Conservation (phyloP, 2,888 invertebrate genomes). For the Spisula solida region DNA sequence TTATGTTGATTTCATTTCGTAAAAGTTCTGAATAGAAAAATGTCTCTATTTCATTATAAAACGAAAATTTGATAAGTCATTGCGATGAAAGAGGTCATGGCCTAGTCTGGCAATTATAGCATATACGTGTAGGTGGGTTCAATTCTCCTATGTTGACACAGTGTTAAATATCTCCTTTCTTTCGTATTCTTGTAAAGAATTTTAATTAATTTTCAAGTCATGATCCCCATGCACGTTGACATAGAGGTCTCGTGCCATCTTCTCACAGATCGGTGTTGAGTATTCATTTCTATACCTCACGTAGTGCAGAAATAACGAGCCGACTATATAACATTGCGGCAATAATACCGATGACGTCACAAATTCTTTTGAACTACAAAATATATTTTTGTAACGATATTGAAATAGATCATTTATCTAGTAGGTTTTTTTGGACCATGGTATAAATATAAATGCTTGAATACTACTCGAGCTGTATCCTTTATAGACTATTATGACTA, state of each 20-base stretch:
- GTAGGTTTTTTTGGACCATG: too few relatives aligned
- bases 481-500: too few relatives aligned
- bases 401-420: too few relatives aligned
- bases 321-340: too few relatives aligned
- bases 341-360: too few relatives aligned
- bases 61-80: conserved; percentile 13
- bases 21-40: background rate
- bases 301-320: background rate
- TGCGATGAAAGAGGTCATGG: background rate
- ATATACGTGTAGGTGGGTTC: conserved; percentile 13
- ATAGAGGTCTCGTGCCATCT: conserved; percentile 10
- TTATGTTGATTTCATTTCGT: conserved; percentile 8
- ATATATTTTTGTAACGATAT: too few relatives aligned
- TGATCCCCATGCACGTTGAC: conserved; percentile 19
- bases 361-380: too few relatives aligned
- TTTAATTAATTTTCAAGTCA: conserved; percentile 29
- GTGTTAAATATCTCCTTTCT: conserved; percentile 34
- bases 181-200: conserved; percentile 38
- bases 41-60: background rate
- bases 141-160: conserved; percentile 26
- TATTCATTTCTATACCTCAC: background rate
- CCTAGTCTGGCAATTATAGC: background rate
- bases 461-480: too few relatives aligned
- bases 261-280: background rate
- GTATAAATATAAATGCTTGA: too few relatives aligned